These are phyloP conservation scores for Dendrocopos noguchii DNA, from an alignment of 2,113 vertebrate genomes.

Conservation along the genomic window DNA sequence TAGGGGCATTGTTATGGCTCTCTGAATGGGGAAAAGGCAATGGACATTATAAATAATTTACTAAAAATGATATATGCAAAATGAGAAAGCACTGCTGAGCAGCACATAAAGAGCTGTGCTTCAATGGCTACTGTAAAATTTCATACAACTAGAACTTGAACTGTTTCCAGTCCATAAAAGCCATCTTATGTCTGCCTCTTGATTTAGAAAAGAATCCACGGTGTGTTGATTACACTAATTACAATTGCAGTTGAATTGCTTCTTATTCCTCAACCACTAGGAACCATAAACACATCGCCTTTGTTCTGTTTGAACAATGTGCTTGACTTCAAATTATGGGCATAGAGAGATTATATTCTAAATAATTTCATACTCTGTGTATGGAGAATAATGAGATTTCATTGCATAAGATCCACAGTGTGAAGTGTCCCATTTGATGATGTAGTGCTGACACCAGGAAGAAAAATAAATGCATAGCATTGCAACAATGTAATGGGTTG, in stretches of 20 bases:
- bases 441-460: background rate
- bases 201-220: conserved; percentile 1
- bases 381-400: background rate
- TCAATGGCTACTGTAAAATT: background rate
- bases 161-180: background rate
- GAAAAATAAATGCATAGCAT: background rate
- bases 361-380: background rate
- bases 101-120: background rate
- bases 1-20: background rate
- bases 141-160: background rate
- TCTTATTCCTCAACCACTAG: background rate
- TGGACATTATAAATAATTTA: background rate
- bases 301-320: background rate
- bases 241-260: background rate
- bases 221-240: conserved; percentile 8
- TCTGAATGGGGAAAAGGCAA: background rate
- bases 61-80: background rate
- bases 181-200: background rate
- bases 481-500: too few species aligned
- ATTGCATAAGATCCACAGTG: background rate
- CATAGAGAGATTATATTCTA: background rate
- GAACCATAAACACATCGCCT: background rate
- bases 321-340: conserved; percentile 29
- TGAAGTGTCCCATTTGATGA: background rate
- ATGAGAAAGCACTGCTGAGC: background rate